phyloP scores from a whole-genome alignment of 2,888 invertebrate species.

The Sarcophaga rosellei region DNA sequence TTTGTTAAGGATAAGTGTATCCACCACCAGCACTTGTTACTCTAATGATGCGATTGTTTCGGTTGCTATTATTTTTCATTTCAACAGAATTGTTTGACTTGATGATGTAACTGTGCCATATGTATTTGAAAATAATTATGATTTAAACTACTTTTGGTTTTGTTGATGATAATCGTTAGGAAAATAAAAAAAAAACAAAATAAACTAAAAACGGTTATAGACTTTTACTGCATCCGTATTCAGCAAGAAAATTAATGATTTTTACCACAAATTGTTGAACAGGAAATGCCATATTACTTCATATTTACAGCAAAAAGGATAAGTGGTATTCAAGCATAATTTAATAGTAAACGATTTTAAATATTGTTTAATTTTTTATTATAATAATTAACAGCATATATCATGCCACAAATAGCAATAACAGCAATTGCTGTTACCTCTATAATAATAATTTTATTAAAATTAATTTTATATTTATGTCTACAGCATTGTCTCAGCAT shows the following conservation, averaged over 20 bases:
- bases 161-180: neutral
- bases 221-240: no score
- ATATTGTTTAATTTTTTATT: neutral
- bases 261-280: no score
- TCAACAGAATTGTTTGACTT: constrained; percentile 46
- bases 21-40: constrained; percentile 53
- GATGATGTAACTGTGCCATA: constrained; percentile 34
- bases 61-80: neutral
- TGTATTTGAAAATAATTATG: constrained; percentile 36
- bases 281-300: neutral
- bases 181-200: neutral
- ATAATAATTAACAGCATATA: constrained; percentile 32
- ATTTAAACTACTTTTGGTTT: constrained; percentile 25
- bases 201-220: no score
- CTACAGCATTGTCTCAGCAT: constrained; percentile 26
- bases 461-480: constrained; percentile 26
- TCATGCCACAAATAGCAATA: constrained; percentile 20
- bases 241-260: no score
- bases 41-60: constrained; percentile 55
- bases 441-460: constrained; percentile 34
- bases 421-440: neutral
- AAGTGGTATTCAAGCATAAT: neutral
- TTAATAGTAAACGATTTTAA: neutral
- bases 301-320: neutral
- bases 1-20: constrained; percentile 44